These are phyloP conservation scores for Sphaerodactylus townsendi DNA, from an alignment of 2,113 vertebrate genomes.

Conservation along the genomic window DNA sequence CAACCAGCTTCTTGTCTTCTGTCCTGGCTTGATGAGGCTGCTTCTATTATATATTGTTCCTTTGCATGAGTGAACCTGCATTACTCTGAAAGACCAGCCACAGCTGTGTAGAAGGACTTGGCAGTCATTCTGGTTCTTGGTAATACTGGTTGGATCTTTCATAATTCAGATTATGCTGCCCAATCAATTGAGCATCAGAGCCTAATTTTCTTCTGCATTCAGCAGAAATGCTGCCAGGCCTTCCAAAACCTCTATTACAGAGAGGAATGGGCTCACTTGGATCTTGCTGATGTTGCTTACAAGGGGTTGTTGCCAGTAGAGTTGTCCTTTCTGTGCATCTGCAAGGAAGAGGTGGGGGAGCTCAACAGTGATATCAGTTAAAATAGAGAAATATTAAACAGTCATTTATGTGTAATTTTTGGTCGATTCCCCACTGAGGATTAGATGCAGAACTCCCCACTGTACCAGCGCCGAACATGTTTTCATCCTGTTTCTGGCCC, in stretches of 20 bases:
- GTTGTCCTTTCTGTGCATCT: no score
- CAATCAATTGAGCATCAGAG: conserved; percentile 59
- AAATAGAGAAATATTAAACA: no score
- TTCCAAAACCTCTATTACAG: neutral
- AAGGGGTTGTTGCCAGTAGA: neutral
- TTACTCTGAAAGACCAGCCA: conserved; percentile 4
- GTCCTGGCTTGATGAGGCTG: neutral
- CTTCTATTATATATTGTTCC: conserved; percentile 36
- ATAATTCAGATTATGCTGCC: conserved; percentile 40
- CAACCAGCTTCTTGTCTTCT: neutral
- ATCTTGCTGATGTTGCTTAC: neutral
- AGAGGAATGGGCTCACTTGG: conserved; percentile 6
- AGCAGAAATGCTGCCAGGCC: neutral
- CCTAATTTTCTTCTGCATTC: conserved; percentile 35
- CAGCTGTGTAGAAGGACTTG: conserved; percentile 40
- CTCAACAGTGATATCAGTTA: no score
- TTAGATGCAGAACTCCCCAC: no score
- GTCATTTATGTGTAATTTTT: no score
- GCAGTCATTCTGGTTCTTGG: conserved; percentile 20
- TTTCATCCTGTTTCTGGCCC: no score
- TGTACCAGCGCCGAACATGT: no score
- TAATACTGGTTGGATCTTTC: conserved; percentile 50
- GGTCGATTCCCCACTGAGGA: no score
- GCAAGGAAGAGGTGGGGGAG: no score
- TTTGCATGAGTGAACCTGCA: conserved; percentile 23